These are phyloP conservation scores for Anas capensis DNA, from an alignment of 2,797 vertebrate genomes.

Conservation along the genomic window DNA sequence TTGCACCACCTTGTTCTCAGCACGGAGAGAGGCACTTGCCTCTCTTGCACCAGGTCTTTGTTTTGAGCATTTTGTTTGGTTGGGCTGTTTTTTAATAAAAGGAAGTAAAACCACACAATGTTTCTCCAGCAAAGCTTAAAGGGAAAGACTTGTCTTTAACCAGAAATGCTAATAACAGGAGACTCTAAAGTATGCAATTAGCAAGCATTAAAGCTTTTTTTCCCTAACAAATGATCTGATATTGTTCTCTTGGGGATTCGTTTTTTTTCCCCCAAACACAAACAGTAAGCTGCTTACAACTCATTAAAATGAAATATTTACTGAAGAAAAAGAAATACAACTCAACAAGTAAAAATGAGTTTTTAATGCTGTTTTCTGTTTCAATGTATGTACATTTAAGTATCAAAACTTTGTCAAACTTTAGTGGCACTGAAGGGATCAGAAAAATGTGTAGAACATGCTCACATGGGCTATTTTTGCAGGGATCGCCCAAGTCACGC, in stretches of 20 bases:
- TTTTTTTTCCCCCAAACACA: neutral
- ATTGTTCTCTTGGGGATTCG: neutral
- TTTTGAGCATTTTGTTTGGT: neutral
- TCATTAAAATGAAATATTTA: constrained; percentile 34
- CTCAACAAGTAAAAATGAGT: neutral
- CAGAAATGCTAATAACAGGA: neutral
- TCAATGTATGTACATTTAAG: neutral
- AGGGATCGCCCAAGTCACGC: neutral
- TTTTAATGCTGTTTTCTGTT: neutral
- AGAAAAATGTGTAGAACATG: neutral
- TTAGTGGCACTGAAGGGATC: neutral
- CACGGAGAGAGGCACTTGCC: too few relatives aligned
- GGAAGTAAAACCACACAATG: neutral
- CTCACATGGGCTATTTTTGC: neutral
- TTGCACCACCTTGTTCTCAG: neutral
- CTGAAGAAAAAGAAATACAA: neutral
- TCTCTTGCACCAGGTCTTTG: neutral
- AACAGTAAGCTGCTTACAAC: constrained; percentile 4
- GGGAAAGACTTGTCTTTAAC: neutral
- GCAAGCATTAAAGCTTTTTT: constrained; percentile 17
- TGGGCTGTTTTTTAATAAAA: neutral
- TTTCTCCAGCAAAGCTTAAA: neutral
- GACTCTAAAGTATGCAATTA: constrained; percentile 29
- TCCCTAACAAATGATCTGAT: neutral
- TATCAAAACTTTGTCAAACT: neutral